phyloP scores from a whole-genome alignment of 2,797 vertebrate species.

The Caiman crocodilus region DNA sequence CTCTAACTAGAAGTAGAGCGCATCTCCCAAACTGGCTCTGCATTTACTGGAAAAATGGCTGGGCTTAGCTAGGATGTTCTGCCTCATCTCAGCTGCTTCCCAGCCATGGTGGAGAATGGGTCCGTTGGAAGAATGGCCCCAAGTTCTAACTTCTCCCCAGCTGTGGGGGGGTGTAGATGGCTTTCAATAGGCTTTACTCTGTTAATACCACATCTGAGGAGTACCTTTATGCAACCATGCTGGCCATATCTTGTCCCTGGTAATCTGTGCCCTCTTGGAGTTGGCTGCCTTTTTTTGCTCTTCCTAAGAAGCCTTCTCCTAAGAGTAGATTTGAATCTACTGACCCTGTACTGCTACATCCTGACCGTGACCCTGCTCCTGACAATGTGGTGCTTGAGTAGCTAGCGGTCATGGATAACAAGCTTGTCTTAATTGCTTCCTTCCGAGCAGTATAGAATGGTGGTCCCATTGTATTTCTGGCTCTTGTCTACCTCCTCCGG shows the following conservation, averaged over 20 bases:
- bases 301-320: background rate
- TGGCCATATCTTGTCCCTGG: constrained; percentile 63
- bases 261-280: constrained; percentile 66
- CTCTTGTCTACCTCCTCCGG: too few species aligned
- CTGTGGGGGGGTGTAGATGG: background rate
- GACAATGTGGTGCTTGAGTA: background rate
- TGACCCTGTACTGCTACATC: background rate
- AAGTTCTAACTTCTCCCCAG: background rate
- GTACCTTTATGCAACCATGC: constrained; percentile 17
- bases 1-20: background rate
- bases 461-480: too few species aligned
- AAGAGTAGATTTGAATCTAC: background rate
- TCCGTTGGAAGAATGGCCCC: background rate
- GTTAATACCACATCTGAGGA: background rate
- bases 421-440: too few species aligned
- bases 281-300: constrained; percentile 27
- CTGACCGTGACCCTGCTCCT: background rate
- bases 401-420: background rate
- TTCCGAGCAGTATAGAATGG: too few species aligned
- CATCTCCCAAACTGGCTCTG: rapidly evolving
- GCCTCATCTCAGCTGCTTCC: background rate
- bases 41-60: background rate
- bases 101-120: background rate
- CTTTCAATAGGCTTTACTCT: background rate
- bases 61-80: rapidly evolving